These are phyloP conservation scores for Sebastes minor DNA, from an alignment of 2,797 vertebrate species.

Conservation along the genomic window DNA sequence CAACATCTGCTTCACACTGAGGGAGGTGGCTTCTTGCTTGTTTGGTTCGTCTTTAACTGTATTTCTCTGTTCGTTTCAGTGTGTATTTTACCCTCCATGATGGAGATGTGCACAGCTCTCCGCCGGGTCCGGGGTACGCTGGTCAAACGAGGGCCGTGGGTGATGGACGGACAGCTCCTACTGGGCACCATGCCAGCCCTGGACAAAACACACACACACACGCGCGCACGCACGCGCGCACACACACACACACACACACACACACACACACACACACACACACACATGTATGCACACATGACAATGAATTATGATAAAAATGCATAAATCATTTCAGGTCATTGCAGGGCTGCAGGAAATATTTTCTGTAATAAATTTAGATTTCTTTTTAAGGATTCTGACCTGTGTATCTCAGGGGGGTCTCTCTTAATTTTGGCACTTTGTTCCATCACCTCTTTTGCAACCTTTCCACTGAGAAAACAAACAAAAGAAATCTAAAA, in stretches of 20 bases:
- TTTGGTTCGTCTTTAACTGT: background rate
- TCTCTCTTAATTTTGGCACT: constrained; percentile 98
- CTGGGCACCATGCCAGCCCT: constrained; percentile 96
- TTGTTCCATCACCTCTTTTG: constrained; percentile 99
- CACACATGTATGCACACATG: background rate
- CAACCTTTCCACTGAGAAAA: constrained; percentile 88
- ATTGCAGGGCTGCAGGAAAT: background rate
- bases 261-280: no score
- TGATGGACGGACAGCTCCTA: constrained; percentile 95
- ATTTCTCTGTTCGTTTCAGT: background rate
- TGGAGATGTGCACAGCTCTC: constrained; percentile 97
- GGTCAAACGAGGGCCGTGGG: constrained; percentile 92
- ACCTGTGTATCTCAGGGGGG: constrained; percentile 98
- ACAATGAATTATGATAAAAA: background rate
- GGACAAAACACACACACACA: constrained; percentile 20
- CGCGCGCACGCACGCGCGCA: no score
- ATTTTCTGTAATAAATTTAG: background rate
- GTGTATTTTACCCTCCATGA: constrained; percentile 92
- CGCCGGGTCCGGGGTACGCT: constrained; percentile 93
- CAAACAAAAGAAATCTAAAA: background rate
- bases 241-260: background rate
- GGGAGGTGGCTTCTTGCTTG: background rate
- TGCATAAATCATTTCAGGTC: background rate
- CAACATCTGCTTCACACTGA: background rate
- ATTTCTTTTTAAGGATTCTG: constrained; percentile 11